Evolutionary conservation across 2,113 vertebrate species (phyloP).

Genomic region (Marmota monax): DNA sequence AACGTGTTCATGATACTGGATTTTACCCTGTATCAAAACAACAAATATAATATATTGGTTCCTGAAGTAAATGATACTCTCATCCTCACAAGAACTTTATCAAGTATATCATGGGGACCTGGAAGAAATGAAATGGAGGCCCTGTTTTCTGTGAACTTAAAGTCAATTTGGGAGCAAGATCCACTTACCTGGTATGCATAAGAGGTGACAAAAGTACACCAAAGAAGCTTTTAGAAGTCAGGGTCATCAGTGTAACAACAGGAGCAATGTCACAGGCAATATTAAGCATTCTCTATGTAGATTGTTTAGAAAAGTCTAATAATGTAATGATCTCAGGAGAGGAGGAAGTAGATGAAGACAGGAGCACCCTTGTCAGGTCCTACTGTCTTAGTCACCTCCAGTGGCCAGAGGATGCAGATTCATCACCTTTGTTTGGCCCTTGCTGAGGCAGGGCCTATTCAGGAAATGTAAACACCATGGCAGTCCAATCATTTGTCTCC

Average conservation of each 20-base stretch:
- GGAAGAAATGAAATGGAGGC: not conserved
- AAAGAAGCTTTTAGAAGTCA: not conserved
- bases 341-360: not conserved
- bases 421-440: not conserved
- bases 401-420: not conserved
- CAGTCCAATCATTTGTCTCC: not conserved
- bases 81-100: not conserved
- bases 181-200: not conserved
- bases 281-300: not conserved
- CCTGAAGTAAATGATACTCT: not conserved
- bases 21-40: slow-evolving; percentile 89
- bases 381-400: not conserved
- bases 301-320: not conserved
- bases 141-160: not conserved
- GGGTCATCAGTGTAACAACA: not conserved
- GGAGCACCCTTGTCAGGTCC: not conserved
- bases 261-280: not conserved
- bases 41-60: not conserved
- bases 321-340: not conserved
- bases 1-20: slow-evolving; percentile 89
- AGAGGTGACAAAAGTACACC: not conserved
- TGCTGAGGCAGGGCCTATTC: not conserved
- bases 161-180: not conserved
- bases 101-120: not conserved
- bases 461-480: not conserved